These are phyloP conservation scores for Thamnophis elegans DNA, from an alignment of 2,797 vertebrate genomes.

Conservation along the genomic window DNA sequence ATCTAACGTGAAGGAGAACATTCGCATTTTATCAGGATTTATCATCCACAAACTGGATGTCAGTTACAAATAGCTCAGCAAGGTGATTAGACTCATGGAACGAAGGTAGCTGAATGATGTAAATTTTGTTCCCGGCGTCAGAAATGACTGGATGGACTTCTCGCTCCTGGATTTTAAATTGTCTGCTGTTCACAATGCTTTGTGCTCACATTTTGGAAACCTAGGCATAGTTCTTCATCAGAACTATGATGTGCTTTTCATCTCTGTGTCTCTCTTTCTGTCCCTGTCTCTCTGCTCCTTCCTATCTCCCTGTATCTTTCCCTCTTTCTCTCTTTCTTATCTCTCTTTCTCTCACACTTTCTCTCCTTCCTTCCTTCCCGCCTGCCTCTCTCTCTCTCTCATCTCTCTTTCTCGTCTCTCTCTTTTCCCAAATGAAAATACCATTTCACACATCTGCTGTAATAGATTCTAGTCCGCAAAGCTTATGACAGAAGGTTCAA, in stretches of 20 bases:
- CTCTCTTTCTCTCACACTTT: too few relatives aligned
- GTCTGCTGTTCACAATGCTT: neutral
- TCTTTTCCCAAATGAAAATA: too few relatives aligned
- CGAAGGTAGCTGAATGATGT: neutral
- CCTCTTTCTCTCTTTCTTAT: too few relatives aligned
- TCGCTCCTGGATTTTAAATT: neutral
- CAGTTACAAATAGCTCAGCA: neutral
- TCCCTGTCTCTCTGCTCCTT: too few relatives aligned
- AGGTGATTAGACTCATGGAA: neutral
- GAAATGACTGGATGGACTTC: neutral
- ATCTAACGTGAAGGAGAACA: neutral
- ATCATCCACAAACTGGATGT: too few relatives aligned
- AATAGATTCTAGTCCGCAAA: neutral
- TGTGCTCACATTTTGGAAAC: neutral
- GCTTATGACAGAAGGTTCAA: neutral
- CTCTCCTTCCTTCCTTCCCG: too few relatives aligned
- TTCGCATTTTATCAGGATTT: neutral
- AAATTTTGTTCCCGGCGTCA: neutral
- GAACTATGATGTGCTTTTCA: neutral
- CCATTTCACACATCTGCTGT: too few relatives aligned
- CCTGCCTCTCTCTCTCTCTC: too few relatives aligned
- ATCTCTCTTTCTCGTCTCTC: too few relatives aligned
- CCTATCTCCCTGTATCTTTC: too few relatives aligned
- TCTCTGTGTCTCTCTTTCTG: neutral
- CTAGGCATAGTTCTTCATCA: neutral